These are phyloP conservation scores for Agrochola lota DNA, from an alignment of 2,888 invertebrate species.

Conservation along the genomic window DNA sequence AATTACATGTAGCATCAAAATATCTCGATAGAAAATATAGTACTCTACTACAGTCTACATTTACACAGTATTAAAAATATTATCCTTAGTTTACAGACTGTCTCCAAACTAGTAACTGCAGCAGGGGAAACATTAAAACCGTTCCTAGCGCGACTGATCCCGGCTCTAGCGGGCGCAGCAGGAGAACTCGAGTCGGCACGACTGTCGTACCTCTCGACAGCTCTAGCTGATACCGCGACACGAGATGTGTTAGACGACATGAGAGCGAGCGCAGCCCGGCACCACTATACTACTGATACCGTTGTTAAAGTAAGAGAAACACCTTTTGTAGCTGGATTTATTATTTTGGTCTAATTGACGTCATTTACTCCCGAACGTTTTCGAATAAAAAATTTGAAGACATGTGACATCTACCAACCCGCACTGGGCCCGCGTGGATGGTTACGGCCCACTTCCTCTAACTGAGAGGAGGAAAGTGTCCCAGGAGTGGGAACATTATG, in stretches of 20 bases:
- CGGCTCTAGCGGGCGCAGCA: slow-evolving; percentile 95
- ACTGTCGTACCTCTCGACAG: slow-evolving; percentile 94
- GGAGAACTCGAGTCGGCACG: slow-evolving; percentile 96
- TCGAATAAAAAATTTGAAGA: too few relatives aligned
- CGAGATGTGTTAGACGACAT: slow-evolving; percentile 95
- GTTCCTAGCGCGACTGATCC: slow-evolving; percentile 95
- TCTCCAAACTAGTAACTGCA: slow-evolving; percentile 95
- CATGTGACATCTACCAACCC: too few relatives aligned
- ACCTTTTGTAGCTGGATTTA: not conserved
- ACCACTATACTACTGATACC: slow-evolving; percentile 97
- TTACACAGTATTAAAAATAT: slow-evolving; percentile 13
- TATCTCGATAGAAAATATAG: not conserved
- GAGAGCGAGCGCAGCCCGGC: slow-evolving; percentile 95
- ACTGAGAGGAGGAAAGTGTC: too few relatives aligned
- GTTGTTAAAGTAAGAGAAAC: slow-evolving; percentile 92
- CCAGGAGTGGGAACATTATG: too few relatives aligned
- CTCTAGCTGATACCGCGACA: slow-evolving; percentile 92
- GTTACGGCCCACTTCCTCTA: too few relatives aligned
- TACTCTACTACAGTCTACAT: not conserved
- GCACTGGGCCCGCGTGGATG: too few relatives aligned
- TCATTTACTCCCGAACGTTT: not conserved
- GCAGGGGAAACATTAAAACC: slow-evolving; percentile 95
- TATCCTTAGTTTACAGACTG: slow-evolving; percentile 93
- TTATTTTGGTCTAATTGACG: not conserved
- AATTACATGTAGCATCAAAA: not conserved